Base-by-base conservation (phyloP, 2,113 vertebrate genomes). In the Candoia aspera region DNA sequence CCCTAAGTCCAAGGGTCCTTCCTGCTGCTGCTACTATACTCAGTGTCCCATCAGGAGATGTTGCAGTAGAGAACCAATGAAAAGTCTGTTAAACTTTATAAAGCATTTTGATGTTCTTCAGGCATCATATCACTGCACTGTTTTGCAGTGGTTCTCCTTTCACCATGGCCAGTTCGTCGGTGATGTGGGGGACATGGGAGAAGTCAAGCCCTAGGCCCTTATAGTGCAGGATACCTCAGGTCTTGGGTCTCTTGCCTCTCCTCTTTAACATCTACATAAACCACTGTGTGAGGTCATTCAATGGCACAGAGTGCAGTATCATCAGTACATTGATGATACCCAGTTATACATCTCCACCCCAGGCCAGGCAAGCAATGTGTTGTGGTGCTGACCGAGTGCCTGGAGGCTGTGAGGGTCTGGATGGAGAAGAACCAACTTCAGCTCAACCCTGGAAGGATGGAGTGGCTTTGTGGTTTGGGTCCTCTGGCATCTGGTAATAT, bases 91-190 rank as follows among this genome's bases (percentile, higher is more conserved):
- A 91, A 57, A 53, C 86, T 94, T 90, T 93, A 64, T 89, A 86
- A 92, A 95, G 46, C 89, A 68, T 84, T 91, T 91, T n/a, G 2
- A 60, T 92, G 42, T 46, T 91, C 49, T 9, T 59, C 8, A 87
- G 19, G 0, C 42, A 23, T 10, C 89, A 17, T 33, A 83, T 26
- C n/a, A 37, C 6, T 73, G 8, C n/a, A 73, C n/a, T 73, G 68
- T 73, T 73, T 73, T 37, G 33, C 2, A 33, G 15, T 37, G 29
- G 68, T 73, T 37, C 6, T 33, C n/a, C 68, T 17, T 73, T 73
- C 19, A 19, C n/a, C n/a, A 37, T 19, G 33, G 68, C 68, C 33
- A n/a, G 15, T 15, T 73, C n/a, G 46, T 73, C n/a, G 8, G n/a
- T 73, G 68, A 19, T 37, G 19, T 37, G n/a, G 17, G n/a, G 15